Percentiles rank a stretch among this genome's conserved stretches.
Conservation (phyloP, 2,797 vertebrate genomes). For the Chanos chanos region DNA sequence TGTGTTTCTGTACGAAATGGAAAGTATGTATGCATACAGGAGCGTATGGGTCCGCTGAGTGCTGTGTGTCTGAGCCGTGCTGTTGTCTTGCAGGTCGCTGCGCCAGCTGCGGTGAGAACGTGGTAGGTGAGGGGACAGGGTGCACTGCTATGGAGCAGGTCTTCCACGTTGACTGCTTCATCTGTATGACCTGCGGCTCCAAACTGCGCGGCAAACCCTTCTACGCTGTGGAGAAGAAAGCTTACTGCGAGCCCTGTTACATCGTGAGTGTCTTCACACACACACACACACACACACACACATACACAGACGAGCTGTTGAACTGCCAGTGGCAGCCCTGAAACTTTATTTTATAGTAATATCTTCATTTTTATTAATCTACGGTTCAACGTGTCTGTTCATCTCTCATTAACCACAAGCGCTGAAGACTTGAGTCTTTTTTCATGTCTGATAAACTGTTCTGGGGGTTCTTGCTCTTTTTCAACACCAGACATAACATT, state of each 20-base stretch:
- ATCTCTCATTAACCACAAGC: background rate
- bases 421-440: background rate
- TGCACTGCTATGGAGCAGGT: slow-evolving; percentile 99
- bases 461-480: too few species aligned
- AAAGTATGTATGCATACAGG: background rate
- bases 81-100: slow-evolving; percentile 81
- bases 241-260: slow-evolving; percentile 96
- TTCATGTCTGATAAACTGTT: too few species aligned
- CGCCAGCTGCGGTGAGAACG: slow-evolving; percentile 93
- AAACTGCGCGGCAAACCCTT: slow-evolving; percentile 95
- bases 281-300: slow-evolving; percentile 1
- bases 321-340: too few species aligned
- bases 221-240: slow-evolving; percentile 96
- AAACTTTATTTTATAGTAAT: too few species aligned
- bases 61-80: slow-evolving; percentile 13
- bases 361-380: too few species aligned
- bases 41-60: background rate
- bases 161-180: slow-evolving; percentile 94
- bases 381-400: too few species aligned
- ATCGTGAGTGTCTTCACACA: slow-evolving; percentile 78
- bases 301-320: background rate
- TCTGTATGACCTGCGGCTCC: slow-evolving; percentile 87
- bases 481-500: too few species aligned
- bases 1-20: too few species aligned
- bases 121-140: slow-evolving; percentile 93